Base-by-base conservation (phyloP, 2,797 vertebrate genomes). In the Loriculus beryllinus region DNA sequence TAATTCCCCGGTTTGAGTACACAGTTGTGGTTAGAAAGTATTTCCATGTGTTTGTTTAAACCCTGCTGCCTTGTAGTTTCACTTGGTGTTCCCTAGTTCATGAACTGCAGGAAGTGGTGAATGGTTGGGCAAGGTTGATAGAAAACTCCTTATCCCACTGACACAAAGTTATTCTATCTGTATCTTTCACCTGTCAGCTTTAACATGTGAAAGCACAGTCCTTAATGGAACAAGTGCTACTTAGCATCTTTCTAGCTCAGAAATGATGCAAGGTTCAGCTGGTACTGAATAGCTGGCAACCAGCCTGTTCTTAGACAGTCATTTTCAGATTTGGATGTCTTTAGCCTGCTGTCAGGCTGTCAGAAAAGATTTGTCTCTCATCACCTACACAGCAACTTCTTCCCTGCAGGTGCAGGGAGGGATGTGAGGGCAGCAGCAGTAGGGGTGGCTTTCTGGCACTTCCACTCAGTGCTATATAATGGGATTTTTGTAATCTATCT, bases 401-500 rank as follows among this genome's bases (percentile, higher is more conserved):
- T 37, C 63, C 31, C 57, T 78, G 25, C 17, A 19, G 67, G 42
- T 18, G 65, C 28, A 62, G 81, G 54, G 52, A 52, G 88, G 57
- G 70, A 68, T 26, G 33, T 0, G 13, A 59, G 45, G 35, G 87
- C 84, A 88, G 82, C 71, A 89, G 68, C 23, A 57, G 22, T 16
- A 3, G 63, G 23, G 21, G 14, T 45, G 39, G 59, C 39, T 79
- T 67, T 42, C 67, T 93, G 81, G 49, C 25, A 12, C 42, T 65
- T 45, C 45, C 45, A 2, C 29, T 51, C 54, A 4, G 67, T 17
- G 57, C 49, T 39, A 1, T 14, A 0, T 8, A 40, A 65, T 2
- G 7, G 49, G 35, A 54, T 60, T 76, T 78, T 88, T 4, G 4
- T 39, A 26, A 3, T 9, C 5, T 0, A 1, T 76, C 78, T 84